Conservation (phyloP, 2,888 invertebrate genomes). For the Pantelozetes paolii region DNA sequence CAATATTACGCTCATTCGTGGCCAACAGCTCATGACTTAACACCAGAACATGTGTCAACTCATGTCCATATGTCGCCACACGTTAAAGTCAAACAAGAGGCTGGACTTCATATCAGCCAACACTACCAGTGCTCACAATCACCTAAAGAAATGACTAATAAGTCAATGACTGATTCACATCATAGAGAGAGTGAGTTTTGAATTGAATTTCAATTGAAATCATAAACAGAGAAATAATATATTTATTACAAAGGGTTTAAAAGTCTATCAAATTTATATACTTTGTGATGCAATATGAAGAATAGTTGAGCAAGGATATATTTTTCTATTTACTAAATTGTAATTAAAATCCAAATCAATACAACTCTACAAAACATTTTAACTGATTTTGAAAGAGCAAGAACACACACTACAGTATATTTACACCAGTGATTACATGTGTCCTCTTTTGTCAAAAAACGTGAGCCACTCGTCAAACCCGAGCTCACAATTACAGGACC, state of each 20-base stretch:
- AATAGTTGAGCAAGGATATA: too few relatives aligned
- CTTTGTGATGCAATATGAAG: too few relatives aligned
- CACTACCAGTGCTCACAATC: constrained; percentile 32
- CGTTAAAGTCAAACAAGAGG: constrained; percentile 23
- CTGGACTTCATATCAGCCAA: neutral
- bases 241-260: too few relatives aligned
- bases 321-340: too few relatives aligned
- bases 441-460: neutral
- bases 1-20: constrained; percentile 28
- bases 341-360: too few relatives aligned
- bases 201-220: neutral
- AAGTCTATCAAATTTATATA: too few relatives aligned
- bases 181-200: neutral
- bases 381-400: too few relatives aligned
- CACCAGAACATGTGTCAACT: neutral
- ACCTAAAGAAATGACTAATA: constrained; percentile 12
- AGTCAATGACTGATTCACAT: constrained; percentile 17
- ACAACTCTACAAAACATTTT: too few relatives aligned
- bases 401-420: neutral
- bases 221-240: too few relatives aligned
- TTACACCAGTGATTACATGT: neutral
- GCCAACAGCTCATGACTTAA: neutral
- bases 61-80: constrained; percentile 14
- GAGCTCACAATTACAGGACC: neutral
- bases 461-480: constrained; percentile 14